Base-by-base conservation (phyloP, 2,113 vertebrate genomes). In the Python bivittatus region DNA sequence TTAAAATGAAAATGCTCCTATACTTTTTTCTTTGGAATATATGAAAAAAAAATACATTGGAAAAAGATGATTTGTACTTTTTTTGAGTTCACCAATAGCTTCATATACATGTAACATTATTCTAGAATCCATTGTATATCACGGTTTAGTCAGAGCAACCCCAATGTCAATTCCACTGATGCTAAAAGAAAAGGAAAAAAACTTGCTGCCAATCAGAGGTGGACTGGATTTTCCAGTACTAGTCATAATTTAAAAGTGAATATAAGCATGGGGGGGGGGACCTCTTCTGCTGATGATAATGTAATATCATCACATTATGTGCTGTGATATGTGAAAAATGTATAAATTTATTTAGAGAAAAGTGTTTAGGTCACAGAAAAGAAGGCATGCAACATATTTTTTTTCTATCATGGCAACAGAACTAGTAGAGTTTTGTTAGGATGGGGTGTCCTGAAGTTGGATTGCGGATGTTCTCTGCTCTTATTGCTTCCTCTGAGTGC, bases 291-390 rank as follows among this genome's bases (percentile, higher is more conserved):
- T 94, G 88, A 89, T 91, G n/a, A n/a, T n/a, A n/a, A n/a, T n/a
- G 90, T 86, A 90, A 17, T 0, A 0, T 92, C 91, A 92, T 93
- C 90, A 64, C 94, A 85, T 83, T 86, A 84, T 84, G 68, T 48
- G 54, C 54, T 83, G 84, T 60, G 94, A 91, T 72, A 79, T 84
- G 89, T 58, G 88, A 90, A 96, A 96, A 90, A 90, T 93, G 91
- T 92, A 54, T 29, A 93, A 93, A 93, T 93, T 93, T 95, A 94
- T 92, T 94, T 93, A 94, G 91, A 88, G 93, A 93, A 61, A 88
- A 85, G 91, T 94, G 95, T 93, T 96, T 92, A 88, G 96, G 95
- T 96, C 94, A 92, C 89, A 48, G 23, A 57, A 92, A 94, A 94
- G 94, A 79, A 93, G 91, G 86, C 91, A 93, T 54, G 38, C 88